These are phyloP conservation scores for Anastrepha obliqua DNA, from an alignment of 1,140 invertebrate genomes.

Conservation along the genomic window DNA sequence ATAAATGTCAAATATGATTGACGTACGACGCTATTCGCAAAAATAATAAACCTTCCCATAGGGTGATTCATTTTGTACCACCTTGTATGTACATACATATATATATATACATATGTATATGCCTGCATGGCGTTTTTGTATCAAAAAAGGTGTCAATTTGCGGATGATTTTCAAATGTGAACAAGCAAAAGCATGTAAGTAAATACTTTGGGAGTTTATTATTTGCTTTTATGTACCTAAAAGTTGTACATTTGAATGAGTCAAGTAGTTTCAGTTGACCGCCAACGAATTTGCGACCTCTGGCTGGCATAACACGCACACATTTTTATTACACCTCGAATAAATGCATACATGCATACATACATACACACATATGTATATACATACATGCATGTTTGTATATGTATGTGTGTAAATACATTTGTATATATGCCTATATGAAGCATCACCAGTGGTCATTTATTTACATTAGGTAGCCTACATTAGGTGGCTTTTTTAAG, in stretches of 20 bases:
- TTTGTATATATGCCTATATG: no score
- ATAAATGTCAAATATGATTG: no score
- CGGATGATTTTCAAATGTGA: constrained; percentile 5
- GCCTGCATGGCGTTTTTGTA: neutral
- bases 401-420: no score
- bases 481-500: no score
- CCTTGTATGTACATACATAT: no score
- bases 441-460: no score
- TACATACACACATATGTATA: neutral
- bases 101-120: neutral
- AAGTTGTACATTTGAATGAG: neutral
- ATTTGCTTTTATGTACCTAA: constrained; percentile 26
- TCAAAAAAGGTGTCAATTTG: constrained; percentile 43
- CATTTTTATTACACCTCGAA: no score
- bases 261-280: neutral
- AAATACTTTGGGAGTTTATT: neutral
- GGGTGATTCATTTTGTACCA: no score
- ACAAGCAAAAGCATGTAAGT: neutral
- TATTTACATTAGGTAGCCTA: no score
- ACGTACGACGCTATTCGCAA: no score
- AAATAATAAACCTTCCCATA: no score
- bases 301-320: neutral
- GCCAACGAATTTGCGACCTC: neutral
- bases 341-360: no score
- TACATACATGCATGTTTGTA: neutral